These are phyloP conservation scores for Gobionotothen gibberifrons DNA, from an alignment of 2,797 vertebrate species.

Conservation along the genomic window DNA sequence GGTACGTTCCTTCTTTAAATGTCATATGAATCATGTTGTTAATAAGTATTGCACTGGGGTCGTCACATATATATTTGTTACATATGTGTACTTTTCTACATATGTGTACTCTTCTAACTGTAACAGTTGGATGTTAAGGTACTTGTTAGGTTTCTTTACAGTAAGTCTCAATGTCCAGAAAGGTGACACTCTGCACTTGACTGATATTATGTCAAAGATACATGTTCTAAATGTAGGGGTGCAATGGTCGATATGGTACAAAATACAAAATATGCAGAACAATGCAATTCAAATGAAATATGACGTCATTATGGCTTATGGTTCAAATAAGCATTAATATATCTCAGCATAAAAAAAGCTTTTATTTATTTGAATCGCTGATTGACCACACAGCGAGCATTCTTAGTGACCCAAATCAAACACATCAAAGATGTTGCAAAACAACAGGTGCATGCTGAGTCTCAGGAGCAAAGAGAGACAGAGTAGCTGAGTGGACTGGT, in stretches of 20 bases:
- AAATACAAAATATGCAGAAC: too few relatives aligned
- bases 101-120: not conserved
- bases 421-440: not conserved
- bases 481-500: too few relatives aligned
- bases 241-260: not conserved
- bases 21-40: not conserved
- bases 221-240: not conserved
- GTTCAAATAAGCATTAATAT: too few relatives aligned
- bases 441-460: not conserved
- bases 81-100: too few relatives aligned
- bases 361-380: too few relatives aligned
- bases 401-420: not conserved
- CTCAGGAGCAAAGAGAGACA: not conserved
- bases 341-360: too few relatives aligned
- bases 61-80: not conserved
- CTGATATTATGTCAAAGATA: not conserved
- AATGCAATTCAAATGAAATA: too few relatives aligned
- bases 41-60: not conserved
- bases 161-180: not conserved
- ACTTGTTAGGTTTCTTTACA: not conserved
- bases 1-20: constrained; percentile 78
- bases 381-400: not conserved
- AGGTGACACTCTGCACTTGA: not conserved
- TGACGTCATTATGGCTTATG: too few relatives aligned
- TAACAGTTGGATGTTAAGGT: not conserved